Evolutionary conservation across 1,140 invertebrate species (phyloP), one percentile per base, ranked within the genome.

Genomic region (Drosophila pachea): DNA sequence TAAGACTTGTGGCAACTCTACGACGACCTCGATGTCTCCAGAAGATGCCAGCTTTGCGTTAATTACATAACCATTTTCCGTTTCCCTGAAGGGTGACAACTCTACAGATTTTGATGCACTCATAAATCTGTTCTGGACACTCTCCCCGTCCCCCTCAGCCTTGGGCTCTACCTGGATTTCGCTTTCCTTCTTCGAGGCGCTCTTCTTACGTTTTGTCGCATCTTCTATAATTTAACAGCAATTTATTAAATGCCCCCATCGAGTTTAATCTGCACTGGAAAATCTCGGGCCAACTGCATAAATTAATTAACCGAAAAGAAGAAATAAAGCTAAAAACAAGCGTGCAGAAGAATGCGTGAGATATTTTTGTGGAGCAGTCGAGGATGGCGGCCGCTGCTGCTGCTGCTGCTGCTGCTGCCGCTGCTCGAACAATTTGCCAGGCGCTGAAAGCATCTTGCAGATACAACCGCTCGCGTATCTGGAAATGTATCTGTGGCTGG

Each of bases 241-340:
- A 84, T 84, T 84, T 84, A 84, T 84, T 81, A 86, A 84, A 84
- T 74, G 77, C 79, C 61, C 60, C 64, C 56, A 50, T 38, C 60
- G 50, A 67, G 62, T 66, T 76, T 84, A 77, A 86, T 81, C 81
- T 81, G 79, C 73, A 68, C 49, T 68, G 66, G 67, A 74, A 74
- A 64, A 81, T 74, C 73, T 66, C 53, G 31, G 49, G 59, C 59
- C 58, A 77, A 77, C 81, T 86, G 76, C 73, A 86, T 84, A 86
- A 84, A 84, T 84, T 86, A 86, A 86, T 86, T 78, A 56, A 53
- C 71, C 12, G 14, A 29, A 50, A 35, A 32, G 33, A 43, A 56
- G 66, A 60, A 45, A 7, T 31, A 64, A 55, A 31, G 45, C 7
- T 33, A 66, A 42, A 31, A 49, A 49, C n/a, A 52, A 38, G 65